phyloP scores from a whole-genome alignment of 2,113 vertebrate genomes.

The Gobius niger region DNA sequence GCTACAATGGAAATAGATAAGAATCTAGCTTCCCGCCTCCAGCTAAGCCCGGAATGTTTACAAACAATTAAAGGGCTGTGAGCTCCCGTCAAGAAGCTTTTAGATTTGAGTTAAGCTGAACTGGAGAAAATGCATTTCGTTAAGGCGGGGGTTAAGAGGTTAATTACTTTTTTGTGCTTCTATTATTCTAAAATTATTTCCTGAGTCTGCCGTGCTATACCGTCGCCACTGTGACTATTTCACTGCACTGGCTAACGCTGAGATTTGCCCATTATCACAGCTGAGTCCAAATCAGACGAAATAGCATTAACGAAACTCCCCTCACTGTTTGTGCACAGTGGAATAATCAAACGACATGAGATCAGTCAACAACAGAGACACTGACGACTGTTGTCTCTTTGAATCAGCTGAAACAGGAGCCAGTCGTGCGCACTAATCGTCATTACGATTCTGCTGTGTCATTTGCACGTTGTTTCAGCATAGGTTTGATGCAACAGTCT shows the following conservation, averaged over 20 bases:
- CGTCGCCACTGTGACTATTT: constrained; percentile 1
- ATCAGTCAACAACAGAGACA: constrained; percentile 46
- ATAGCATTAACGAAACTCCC: constrained; percentile 46
- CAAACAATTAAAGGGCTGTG: no score
- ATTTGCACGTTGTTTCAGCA: not conserved
- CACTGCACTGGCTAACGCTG: not conserved
- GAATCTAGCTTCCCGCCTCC: no score
- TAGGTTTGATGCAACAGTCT: no score
- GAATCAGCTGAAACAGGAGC: constrained; percentile 15
- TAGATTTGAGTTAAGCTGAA: no score
- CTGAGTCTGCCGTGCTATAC: no score
- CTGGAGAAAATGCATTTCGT: no score
- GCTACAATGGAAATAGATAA: no score
- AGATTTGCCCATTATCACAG: constrained; percentile 19
- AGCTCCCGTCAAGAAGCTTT: no score
- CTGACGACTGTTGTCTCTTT: constrained; percentile 41
- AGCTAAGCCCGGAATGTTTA: no score
- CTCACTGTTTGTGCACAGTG: constrained; percentile 54
- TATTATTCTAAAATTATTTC: no score
- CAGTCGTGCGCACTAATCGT: not conserved
- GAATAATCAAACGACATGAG: constrained; percentile 55
- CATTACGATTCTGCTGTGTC: not conserved
- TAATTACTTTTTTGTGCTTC: no score
- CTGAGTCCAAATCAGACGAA: constrained; percentile 27
- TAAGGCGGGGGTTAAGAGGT: no score